Percentiles rank a stretch among this genome's conserved stretches.
Evolutionary conservation across 2,113 vertebrate species (phyloP).

Genomic region (Aythya baeri): DNA sequence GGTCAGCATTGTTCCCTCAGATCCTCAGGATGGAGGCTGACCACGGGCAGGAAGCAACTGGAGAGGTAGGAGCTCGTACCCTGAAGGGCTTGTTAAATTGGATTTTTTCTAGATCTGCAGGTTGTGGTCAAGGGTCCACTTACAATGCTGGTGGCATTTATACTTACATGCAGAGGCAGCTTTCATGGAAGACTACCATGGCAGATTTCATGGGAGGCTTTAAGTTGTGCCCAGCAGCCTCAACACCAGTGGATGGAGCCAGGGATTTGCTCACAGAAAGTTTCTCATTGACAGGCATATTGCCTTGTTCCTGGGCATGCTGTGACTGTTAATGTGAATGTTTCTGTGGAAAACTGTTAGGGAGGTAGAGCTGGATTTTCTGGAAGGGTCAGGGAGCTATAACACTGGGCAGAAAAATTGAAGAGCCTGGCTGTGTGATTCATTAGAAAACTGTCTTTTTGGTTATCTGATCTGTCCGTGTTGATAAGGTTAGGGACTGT

Average conservation of each 20-base stretch:
- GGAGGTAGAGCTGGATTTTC: not conserved
- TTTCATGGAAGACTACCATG: not conserved
- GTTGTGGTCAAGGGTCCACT: not conserved
- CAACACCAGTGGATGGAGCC: not conserved
- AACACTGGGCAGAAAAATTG: not conserved
- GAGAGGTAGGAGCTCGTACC: not conserved
- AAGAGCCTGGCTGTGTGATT: fast-evolving
- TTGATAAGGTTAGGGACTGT: not conserved
- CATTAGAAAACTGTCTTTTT: not conserved
- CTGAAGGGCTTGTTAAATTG: not conserved
- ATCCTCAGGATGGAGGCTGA: not conserved
- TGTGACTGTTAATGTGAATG: fast-evolving
- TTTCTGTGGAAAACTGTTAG: not conserved
- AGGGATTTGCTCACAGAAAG: not conserved
- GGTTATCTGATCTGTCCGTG: not conserved
- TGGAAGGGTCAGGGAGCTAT: not conserved
- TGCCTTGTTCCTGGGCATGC: not conserved
- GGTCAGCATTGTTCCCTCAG: not conserved
- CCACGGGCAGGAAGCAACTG: not conserved
- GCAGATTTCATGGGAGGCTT: not conserved
- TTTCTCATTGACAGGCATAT: not conserved
- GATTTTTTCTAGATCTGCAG: not conserved
- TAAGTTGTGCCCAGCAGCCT: not conserved
- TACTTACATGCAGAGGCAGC: not conserved
- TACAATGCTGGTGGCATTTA: not conserved